phyloP scores from a whole-genome alignment of 2,888 invertebrate genomes.

The Nebria salina region DNA sequence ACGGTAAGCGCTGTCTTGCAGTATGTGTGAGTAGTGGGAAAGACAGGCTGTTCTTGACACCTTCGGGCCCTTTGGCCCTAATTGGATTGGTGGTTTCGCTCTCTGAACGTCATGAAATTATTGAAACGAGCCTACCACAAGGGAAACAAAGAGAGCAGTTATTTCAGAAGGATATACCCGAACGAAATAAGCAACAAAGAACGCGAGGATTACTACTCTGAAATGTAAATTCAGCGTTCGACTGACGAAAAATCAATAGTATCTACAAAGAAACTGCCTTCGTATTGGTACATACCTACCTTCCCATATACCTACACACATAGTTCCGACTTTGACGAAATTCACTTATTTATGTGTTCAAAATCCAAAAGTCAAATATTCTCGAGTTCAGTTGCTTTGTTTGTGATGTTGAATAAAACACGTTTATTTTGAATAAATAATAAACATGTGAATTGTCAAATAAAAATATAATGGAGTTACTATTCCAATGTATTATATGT shows the following conservation, averaged over 20 bases:
- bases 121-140: constrained; percentile 42
- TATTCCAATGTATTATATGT: no score
- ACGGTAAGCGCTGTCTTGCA: constrained; percentile 29
- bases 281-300: background rate
- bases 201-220: constrained; percentile 31
- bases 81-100: constrained; percentile 41
- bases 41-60: constrained; percentile 31
- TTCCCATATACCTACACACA: background rate
- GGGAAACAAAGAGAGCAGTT: constrained; percentile 43
- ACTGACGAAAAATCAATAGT: constrained; percentile 25
- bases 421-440: constrained; percentile 1
- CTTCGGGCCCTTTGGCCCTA: constrained; percentile 38
- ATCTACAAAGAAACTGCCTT: constrained; percentile 11
- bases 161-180: constrained; percentile 26
- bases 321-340: background rate
- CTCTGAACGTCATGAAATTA: constrained; percentile 39
- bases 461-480: no score
- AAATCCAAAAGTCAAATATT: background rate
- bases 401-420: background rate
- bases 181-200: constrained; percentile 43
- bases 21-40: constrained; percentile 23
- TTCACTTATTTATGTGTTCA: background rate
- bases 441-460: background rate
- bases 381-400: background rate
- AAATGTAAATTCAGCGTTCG: constrained; percentile 35